Evolutionary conservation across 2,888 invertebrate genomes (phyloP), one percentile per base, ranked within the genome.

Genomic region (Caradrina clavipalpis): DNA sequence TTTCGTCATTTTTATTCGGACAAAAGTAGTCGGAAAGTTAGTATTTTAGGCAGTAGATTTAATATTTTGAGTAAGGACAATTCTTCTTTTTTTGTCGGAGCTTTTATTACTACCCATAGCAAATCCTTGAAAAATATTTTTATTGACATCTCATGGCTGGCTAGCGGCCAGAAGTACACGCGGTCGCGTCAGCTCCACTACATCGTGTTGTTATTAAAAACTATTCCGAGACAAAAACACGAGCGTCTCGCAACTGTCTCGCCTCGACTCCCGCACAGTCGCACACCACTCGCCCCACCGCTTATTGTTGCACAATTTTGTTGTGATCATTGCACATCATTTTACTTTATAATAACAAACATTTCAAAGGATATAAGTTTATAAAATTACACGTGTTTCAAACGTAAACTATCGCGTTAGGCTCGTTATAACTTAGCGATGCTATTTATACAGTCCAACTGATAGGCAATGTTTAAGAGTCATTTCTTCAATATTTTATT

Each of bases 231-330:
- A 85, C 82, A 83, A 87, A 88, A 85, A 87, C 84, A 86, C 80
- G 66, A 78, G 76, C 83, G 88, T 90, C 89, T 90, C 85, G 86
- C 82, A 81, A 76, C 74, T 85, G 88, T 89, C 90, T 90, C 87
- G 86, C 10, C 49, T 47, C 17, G 45, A 45, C 45, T 45, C 45
- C 45, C 55, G 59, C 60, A 69, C 66, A 66, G 73, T 82, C 78
- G 74, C 83, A 81, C 53, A 19, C 53, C 42, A 47, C 53, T 5
- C 47, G 35, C 76, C 72, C 74, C 65, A 73, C 69, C 49, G 15
- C 13, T 47, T 53, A 69, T 74, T 82, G 61, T 76, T 74, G 58
- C 61, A 57, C 31, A 67, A 58, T 59, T 45, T 62, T 69, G 35
- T 68, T 31, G 63, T 59, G 59, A 68, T 62, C 47, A 58, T n/a